These are phyloP conservation scores for Halocynthia aurantium DNA, from an alignment of 23 tunicate species.

Conservation along the genomic window DNA sequence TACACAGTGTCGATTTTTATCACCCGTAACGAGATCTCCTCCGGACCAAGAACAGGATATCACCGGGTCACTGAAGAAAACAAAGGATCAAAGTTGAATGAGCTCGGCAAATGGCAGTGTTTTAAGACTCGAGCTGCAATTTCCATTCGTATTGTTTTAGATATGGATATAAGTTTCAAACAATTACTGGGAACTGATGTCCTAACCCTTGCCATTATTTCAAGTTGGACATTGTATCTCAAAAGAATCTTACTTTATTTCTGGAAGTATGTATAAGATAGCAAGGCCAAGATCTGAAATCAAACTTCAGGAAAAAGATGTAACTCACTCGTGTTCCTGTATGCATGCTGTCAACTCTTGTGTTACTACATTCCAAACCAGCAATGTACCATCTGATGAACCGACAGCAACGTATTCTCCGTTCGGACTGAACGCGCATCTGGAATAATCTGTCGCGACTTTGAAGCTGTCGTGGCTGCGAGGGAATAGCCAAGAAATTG, in stretches of 20 bases:
- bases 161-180: too few relatives aligned
- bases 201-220: too few relatives aligned
- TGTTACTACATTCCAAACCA: slow-evolving; percentile 67
- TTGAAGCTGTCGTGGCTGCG: slow-evolving; percentile 44
- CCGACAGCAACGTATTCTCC: slow-evolving; percentile 69
- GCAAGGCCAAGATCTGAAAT: neutral
- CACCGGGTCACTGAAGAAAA: slow-evolving; percentile 46
- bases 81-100: neutral
- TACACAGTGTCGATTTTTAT: slow-evolving; percentile 49
- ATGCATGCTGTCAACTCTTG: slow-evolving; percentile 23
- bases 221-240: too few relatives aligned
- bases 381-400: slow-evolving; percentile 65
- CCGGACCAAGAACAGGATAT: slow-evolving; percentile 66
- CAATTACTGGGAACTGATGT: too few relatives aligned
- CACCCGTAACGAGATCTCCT: slow-evolving; percentile 73
- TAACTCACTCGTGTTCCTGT: slow-evolving; percentile 41
- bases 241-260: too few relatives aligned
- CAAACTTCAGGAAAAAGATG: neutral
- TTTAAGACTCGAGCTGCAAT: neutral
- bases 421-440: slow-evolving; percentile 60
- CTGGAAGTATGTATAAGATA: too few relatives aligned
- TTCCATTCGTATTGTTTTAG: too few relatives aligned
- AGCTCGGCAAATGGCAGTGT: neutral
- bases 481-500: neutral
- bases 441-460: slow-evolving; percentile 55